A percentile compares a stretch with the other conserved stretches of the same genome.
Conservation (phyloP, 2,113 vertebrate genomes). For the Ploceus nigricollis region DNA sequence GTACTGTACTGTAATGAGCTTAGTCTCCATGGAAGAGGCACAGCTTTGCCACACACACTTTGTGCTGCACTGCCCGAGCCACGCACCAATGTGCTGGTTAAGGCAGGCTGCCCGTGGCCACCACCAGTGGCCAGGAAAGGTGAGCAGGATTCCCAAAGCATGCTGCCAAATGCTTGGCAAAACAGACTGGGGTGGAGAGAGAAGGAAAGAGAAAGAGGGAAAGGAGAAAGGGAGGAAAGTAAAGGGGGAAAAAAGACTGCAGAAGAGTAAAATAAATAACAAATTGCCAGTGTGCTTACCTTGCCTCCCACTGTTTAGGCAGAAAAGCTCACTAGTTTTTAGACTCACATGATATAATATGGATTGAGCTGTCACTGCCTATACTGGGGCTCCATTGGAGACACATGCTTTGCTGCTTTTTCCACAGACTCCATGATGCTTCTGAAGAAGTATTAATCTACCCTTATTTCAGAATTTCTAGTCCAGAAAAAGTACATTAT, state of each 20-base stretch:
- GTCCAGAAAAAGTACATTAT: not conserved
- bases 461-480: not conserved
- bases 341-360: not conserved
- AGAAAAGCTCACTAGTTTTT: not conserved
- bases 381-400: not conserved
- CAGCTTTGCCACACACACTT: not conserved
- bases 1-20: conserved; percentile 61
- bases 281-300: not conserved
- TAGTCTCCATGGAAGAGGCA: conserved; percentile 68
- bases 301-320: not conserved
- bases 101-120: not conserved
- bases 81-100: not conserved
- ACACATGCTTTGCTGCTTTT: not conserved
- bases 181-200: not conserved
- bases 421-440: not conserved
- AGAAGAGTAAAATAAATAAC: not conserved
- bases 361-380: not conserved
- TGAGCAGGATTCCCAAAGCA: not conserved
- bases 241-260: not conserved
- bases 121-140: not conserved
- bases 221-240: not conserved
- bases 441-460: not conserved
- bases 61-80: not conserved
- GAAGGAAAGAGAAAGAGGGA: not conserved
- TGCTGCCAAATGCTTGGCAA: not conserved